Base-by-base conservation (phyloP, 2,888 invertebrate genomes). In the Liposcelis brunnea region DNA sequence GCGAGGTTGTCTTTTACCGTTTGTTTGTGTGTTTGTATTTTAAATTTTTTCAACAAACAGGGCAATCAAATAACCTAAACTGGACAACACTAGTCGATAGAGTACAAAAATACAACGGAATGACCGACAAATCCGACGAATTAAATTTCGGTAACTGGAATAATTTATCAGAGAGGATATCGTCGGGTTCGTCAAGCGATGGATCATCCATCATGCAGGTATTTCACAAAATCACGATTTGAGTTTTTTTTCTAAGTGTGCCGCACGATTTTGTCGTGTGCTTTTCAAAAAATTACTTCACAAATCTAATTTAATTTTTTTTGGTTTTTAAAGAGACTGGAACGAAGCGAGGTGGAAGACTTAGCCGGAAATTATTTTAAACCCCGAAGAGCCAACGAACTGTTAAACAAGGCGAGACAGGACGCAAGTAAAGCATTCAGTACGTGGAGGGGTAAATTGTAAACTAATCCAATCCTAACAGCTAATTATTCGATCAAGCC, bases 311-410 rank as follows among this genome's bases (percentile, higher is more conserved):
- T 26, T 38, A 43, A 26, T 44, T 32, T 34, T 33, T 37, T 45
- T 43, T 50, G 50, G 46, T 48, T 49, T 33, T 52, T 57, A 21
- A 56, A 71, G 71, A 69, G 68, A 59, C 58, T 74, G 36, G 69
- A 71, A 52, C 60, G 63, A 47, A 65, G 64, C 43, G 69, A 68
- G 46, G 67, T 69, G 48, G 71, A 75, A 49, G 73, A 79, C 51
- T 69, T 80, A 47, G 74, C 79, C 1, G 74, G 72, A 42, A 77
- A 71, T 53, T 84, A 84, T 59, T 83, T 84, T 62, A 77, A 78
- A 55, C 74, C 78, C 11, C 69, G 71, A 58, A 61, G 80, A 53
- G 72, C 74, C 15, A 66, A 68, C 43, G 71, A 76, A 54, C 61
- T 79, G 31, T 61, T 77, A 2, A 70, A 67, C 51, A 70, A 72